Evolutionary conservation across 2,113 vertebrate species (phyloP).

Genomic region (Coptodon rendalli): DNA sequence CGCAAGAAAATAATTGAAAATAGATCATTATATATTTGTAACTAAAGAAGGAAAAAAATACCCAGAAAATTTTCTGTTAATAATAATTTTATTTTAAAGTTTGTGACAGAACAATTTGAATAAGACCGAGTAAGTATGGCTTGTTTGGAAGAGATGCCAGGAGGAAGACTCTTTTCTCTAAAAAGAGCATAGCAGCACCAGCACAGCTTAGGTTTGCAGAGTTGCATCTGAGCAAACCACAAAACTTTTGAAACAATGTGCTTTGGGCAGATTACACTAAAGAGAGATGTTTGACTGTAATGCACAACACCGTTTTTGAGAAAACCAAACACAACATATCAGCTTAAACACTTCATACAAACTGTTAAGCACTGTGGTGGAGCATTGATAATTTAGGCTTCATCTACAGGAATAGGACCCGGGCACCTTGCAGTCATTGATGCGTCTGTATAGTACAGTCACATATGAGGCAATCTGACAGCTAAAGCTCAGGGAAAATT

Average conservation of each 20-base stretch:
- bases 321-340: background rate
- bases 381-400: background rate
- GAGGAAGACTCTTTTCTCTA: background rate
- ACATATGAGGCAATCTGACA: background rate
- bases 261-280: background rate
- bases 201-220: background rate
- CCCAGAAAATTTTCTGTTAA: background rate
- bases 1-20: background rate
- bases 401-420: background rate
- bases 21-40: background rate
- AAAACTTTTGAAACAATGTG: background rate
- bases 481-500: background rate
- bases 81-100: background rate
- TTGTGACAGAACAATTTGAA: background rate
- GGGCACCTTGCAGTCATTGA: background rate
- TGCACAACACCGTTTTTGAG: background rate
- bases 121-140: background rate
- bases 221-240: background rate
- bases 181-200: background rate
- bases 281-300: background rate
- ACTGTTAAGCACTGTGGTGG: background rate
- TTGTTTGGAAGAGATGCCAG: background rate
- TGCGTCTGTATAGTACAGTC: background rate
- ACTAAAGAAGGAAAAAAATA: background rate
- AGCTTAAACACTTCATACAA: background rate